Evolutionary conservation across 92 coral and sea anemone genomes (phyloP), one percentile per base, ranked within the genome.

Genomic region (Epizoanthus rinbou): DNA sequence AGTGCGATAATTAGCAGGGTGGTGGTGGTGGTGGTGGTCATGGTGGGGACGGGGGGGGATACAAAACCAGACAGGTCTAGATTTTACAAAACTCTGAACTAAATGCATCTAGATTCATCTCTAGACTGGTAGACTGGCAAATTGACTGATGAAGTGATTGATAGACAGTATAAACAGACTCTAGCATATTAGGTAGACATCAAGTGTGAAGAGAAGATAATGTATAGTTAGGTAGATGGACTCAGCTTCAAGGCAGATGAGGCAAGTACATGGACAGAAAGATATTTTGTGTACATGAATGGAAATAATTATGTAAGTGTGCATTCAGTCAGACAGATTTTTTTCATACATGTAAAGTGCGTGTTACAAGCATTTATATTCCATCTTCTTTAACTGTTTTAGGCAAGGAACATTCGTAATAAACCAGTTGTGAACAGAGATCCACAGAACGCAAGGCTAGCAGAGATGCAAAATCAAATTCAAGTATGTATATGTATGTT

Each of bases 381-480:
- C 1, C 14, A 64, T 8, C 1, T 17, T 9, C 11, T 50, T 58
- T 1, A 3, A n/a, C n/a, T 50, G 47, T 25, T 78, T 4, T 84
- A 96, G 99, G 99, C 99, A n/a, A 73, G 99, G 64, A 85, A 94
- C 73, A 96, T 96, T 23, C 94, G 94, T 33, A 96, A 96, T 75
- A 96, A 94, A 72, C 99, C 99, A 18, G 90, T 96, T 0, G 95
- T 96, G 64, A 96, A 96, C 95, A 88, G 99, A 69, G 99, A 96
- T 80, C 99, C 99, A 19, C 99, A 96, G 75, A 94, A 92, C 15
- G 85, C 98, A 17, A 96, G 87, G 75, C 90, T 96, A 45, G 94
- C 94, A 0, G 98, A 92, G 53, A 96, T 96, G 99, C 95, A 96
- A 78, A 91, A 86, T 66, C 94, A 96, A 84, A 96, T 96, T 58